phyloP scores from a whole-genome alignment of 1,140 invertebrate species.

The Cotesia vestalis region DNA sequence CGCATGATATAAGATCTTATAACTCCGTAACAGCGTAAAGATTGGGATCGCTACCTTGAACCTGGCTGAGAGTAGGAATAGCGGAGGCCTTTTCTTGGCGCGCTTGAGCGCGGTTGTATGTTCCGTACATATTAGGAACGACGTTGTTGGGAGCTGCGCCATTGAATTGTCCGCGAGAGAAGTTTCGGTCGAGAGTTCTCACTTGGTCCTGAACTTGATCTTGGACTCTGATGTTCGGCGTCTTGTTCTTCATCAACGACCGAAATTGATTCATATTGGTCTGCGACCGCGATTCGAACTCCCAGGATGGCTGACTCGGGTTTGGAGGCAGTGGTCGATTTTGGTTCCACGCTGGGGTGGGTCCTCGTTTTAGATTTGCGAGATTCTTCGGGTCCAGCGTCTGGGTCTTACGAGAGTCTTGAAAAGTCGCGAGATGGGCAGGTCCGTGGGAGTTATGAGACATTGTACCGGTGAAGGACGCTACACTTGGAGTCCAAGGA shows the following conservation, averaged over 20 bases:
- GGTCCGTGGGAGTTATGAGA: slow-evolving; percentile 62
- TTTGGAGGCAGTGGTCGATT: slow-evolving; percentile 60
- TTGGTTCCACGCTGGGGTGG: slow-evolving; percentile 61
- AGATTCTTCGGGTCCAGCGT: slow-evolving; percentile 63
- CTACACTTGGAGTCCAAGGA: slow-evolving; percentile 63
- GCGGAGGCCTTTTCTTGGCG: slow-evolving; percentile 58
- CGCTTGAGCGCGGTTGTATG: slow-evolving; percentile 59
- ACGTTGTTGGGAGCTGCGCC: slow-evolving; percentile 55
- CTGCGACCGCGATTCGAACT: slow-evolving; percentile 63
- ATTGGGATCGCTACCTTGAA: slow-evolving; percentile 64
- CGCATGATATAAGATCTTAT: slow-evolving; percentile 42
- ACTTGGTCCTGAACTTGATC: slow-evolving; percentile 63
- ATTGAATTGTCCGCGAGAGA: slow-evolving; percentile 59
- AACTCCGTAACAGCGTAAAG: slow-evolving; percentile 64
- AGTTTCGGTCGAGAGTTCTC: slow-evolving; percentile 62
- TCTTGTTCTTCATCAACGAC: slow-evolving; percentile 61
- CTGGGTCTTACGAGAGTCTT: slow-evolving; percentile 63
- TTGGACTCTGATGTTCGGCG: slow-evolving; percentile 58
- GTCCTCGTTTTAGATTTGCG: slow-evolving; percentile 60
- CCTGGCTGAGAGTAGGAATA: slow-evolving; percentile 61
- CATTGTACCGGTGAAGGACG: slow-evolving; percentile 61
- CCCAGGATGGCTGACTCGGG: slow-evolving; percentile 57
- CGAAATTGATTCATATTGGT: slow-evolving; percentile 65
- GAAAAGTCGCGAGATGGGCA: slow-evolving; percentile 62
- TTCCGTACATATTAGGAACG: slow-evolving; percentile 65